These are phyloP conservation scores for Gasterosteus nipponicus DNA, from an alignment of 2,113 vertebrate species.

Conservation along the genomic window DNA sequence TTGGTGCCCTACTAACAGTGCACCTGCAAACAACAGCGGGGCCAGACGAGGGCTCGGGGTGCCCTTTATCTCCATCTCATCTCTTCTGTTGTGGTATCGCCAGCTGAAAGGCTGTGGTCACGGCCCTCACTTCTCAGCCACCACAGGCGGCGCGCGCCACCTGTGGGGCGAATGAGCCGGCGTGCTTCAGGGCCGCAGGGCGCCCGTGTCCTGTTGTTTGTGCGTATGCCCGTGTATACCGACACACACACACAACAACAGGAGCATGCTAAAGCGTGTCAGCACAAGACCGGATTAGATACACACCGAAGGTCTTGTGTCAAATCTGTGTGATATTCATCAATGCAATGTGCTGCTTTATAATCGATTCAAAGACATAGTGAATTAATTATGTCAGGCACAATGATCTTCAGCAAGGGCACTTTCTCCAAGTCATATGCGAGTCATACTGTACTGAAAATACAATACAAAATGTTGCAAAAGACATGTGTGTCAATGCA, in stretches of 20 bases:
- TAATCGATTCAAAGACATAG: constrained; percentile 4
- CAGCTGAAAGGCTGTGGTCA: constrained; percentile 81
- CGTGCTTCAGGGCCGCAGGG: not conserved
- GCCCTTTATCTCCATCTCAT: constrained; percentile 77
- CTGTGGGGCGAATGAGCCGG: constrained; percentile 46
- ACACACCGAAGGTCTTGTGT: not conserved
- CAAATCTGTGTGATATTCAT: not conserved
- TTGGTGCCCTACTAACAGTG: constrained; percentile 83
- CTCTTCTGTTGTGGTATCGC: constrained; percentile 74
- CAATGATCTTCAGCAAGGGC: constrained; percentile 3
- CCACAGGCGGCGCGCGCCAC: constrained; percentile 67
- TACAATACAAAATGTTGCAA: constrained; percentile 4
- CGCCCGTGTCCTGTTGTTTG: not conserved
- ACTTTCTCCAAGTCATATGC: not conserved
- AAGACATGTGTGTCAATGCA: constrained; percentile 15
- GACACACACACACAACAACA: constrained; percentile 20
- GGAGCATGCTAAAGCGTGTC: not conserved
- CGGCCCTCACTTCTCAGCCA: constrained; percentile 55
- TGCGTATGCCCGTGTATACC: not conserved
- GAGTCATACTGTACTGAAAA: constrained; percentile 18
- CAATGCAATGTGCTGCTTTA: not conserved
- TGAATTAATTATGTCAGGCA: not conserved
- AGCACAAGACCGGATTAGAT: not conserved
- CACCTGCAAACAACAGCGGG: constrained; percentile 42
- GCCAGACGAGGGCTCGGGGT: constrained; percentile 76